A percentile compares a stretch with the other conserved stretches of the same genome.
Evolutionary conservation across 2,797 vertebrate genomes (phyloP).

Genomic region (Ptychadena robeensis): DNA sequence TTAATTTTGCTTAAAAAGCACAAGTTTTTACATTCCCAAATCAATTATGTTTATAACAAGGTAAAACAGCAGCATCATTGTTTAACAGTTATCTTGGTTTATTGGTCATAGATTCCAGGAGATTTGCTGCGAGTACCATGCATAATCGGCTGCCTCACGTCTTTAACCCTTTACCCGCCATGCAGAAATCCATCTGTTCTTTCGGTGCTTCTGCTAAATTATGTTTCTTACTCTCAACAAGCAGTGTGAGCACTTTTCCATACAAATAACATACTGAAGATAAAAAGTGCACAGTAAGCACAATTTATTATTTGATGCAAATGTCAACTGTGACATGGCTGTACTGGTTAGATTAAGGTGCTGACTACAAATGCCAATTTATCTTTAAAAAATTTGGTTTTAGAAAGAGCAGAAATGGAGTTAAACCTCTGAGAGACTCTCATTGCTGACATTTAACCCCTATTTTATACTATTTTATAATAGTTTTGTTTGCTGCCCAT

Average conservation of each 20-base stretch:
- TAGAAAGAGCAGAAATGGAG: too few species aligned
- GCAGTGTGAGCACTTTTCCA: neutral
- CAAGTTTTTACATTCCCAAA: slow-evolving; percentile 26
- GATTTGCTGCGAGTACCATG: slow-evolving; percentile 58
- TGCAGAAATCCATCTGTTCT: neutral
- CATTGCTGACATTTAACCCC: too few species aligned
- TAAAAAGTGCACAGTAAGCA: neutral
- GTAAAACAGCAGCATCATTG: slow-evolving; percentile 57
- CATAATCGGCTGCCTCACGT: slow-evolving; percentile 41
- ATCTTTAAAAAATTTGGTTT: too few species aligned
- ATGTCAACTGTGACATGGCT: neutral
- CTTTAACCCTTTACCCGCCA: slow-evolving; percentile 37
- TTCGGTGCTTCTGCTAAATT: neutral
- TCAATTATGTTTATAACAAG: slow-evolving; percentile 51
- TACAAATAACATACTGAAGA: neutral
- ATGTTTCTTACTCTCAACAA: neutral
- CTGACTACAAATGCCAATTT: too few species aligned
- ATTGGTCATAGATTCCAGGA: slow-evolving; percentile 60
- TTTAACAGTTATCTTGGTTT: slow-evolving; percentile 43
- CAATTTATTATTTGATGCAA: neutral
- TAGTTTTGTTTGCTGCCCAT: too few species aligned
- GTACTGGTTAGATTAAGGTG: too few species aligned
- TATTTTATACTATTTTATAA: too few species aligned
- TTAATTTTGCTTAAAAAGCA: slow-evolving; percentile 6
- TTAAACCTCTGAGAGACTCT: too few species aligned